These are phyloP conservation scores for Ptychodera flava DNA, from an alignment of 35 echinoderm and acorn worm species.

Conservation along the genomic window DNA sequence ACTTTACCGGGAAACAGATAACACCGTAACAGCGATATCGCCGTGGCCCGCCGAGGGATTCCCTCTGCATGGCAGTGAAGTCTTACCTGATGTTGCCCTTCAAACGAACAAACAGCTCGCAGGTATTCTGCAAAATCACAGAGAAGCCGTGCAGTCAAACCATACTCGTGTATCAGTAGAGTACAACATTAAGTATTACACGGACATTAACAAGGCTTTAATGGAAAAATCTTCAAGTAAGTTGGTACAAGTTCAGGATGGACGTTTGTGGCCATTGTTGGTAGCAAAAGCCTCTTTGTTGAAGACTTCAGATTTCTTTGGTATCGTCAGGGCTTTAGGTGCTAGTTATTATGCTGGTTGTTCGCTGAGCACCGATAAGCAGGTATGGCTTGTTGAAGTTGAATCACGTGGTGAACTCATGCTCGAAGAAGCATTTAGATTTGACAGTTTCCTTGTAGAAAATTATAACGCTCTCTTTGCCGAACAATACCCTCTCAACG, in stretches of 20 bases:
- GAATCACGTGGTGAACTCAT: slow-evolving; percentile 15
- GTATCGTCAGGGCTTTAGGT: slow-evolving; percentile 18
- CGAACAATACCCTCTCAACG: neutral
- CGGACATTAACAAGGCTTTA: neutral
- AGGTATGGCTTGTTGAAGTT: slow-evolving; percentile 9
- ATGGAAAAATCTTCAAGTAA: neutral
- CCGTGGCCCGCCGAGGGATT: neutral
- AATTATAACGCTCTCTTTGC: neutral
- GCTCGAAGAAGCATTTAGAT: neutral
- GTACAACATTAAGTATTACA: neutral
- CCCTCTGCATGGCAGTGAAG: neutral
- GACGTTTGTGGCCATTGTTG: slow-evolving; percentile 12
- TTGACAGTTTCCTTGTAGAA: neutral
- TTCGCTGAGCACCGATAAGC: neutral
- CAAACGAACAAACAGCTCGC: neutral
- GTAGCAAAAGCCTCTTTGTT: slow-evolving; percentile 6
- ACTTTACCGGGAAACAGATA: neutral
- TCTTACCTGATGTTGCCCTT: neutral
- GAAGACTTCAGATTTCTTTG: slow-evolving; percentile 14
- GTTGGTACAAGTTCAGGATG: neutral
- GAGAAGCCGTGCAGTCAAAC: neutral
- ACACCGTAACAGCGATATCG: neutral
- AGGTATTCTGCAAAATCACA: neutral
- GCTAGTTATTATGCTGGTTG: slow-evolving; percentile 17
- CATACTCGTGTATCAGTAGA: neutral